phyloP scores from a whole-genome alignment of 2,797 vertebrate genomes.

The Sebastes iracundus region DNA sequence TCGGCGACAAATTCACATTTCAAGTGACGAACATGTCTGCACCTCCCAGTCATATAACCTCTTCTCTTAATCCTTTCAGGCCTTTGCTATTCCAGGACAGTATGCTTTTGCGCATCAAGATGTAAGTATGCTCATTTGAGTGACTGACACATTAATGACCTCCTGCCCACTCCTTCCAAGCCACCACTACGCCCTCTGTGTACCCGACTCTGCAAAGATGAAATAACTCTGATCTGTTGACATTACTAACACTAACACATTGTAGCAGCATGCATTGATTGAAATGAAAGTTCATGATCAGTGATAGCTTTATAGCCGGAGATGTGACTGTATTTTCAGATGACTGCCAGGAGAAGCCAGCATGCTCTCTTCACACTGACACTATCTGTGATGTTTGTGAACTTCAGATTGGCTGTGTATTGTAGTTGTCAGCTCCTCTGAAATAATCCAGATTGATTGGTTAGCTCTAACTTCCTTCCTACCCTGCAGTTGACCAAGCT shows the following conservation, averaged over 20 bases:
- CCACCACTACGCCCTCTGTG: conserved; percentile 66
- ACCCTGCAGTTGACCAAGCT: conserved; percentile 99
- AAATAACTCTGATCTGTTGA: conserved; percentile 66
- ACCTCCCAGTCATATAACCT: background rate
- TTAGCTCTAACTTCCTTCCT: conserved; percentile 99
- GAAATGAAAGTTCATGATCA: conserved; percentile 70
- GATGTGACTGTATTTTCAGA: conserved; percentile 70
- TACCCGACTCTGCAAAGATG: conserved; percentile 63
- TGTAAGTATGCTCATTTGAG: conserved; percentile 86
- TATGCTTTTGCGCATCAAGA: conserved; percentile 94
- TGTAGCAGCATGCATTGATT: conserved; percentile 73
- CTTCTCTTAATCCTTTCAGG: conserved; percentile 71
- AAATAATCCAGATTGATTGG: conserved; percentile 97
- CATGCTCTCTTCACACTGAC: conserved; percentile 70
- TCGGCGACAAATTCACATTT: conserved; percentile 32
- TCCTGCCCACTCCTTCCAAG: conserved; percentile 66
- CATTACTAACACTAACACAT: conserved; percentile 73
- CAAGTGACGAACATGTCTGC: conserved; percentile 25
- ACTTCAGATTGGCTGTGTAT: conserved; percentile 82
- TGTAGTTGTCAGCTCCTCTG: conserved; percentile 91
- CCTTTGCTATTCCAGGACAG: conserved; percentile 92
- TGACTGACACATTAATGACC: conserved; percentile 72
- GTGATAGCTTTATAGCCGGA: conserved; percentile 56
- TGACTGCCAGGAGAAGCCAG: conserved; percentile 49
- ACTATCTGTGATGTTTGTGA: conserved; percentile 78